These are phyloP conservation scores for Propsilocerus akamusi DNA, from an alignment of 1,140 invertebrate species.

Conservation along the genomic window DNA sequence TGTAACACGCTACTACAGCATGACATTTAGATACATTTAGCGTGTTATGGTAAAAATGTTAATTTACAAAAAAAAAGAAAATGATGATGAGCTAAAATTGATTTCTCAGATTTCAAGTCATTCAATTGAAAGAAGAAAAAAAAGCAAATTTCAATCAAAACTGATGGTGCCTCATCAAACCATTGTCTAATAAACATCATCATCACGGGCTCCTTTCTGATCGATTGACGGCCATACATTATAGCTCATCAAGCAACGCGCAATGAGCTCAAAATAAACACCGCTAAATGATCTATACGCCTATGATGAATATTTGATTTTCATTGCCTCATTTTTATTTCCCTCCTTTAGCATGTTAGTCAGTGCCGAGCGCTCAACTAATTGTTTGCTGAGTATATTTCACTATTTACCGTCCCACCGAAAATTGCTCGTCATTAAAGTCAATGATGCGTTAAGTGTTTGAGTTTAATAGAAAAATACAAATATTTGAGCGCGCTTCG, in stretches of 20 bases:
- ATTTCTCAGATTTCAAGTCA: no score
- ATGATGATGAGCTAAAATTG: no score
- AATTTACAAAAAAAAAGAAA: no score
- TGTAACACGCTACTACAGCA: no score
- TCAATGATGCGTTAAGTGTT: conserved; percentile 3
- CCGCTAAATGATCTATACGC: conserved; percentile 4
- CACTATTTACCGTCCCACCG: neutral
- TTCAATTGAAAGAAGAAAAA: no score
- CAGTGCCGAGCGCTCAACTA: neutral
- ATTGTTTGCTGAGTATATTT: neutral
- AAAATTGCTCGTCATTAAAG: conserved; percentile 1
- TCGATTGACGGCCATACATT: no score
- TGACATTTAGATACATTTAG: no score
- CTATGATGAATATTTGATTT: conserved; percentile 3
- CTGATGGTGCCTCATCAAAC: neutral
- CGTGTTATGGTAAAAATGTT: no score
- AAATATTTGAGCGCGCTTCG: conserved; percentile 1
- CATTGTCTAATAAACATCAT: neutral
- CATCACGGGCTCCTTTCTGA: neutral
- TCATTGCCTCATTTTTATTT: neutral
- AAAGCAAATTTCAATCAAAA: neutral
- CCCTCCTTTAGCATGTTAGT: neutral
- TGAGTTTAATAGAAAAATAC: conserved; percentile 1
- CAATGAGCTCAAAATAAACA: conserved; percentile 2
- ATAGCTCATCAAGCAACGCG: no score